A percentile compares a stretch with the other conserved stretches of the same genome.
Evolutionary conservation across 1,140 invertebrate genomes (phyloP).

Genomic region (Leptinotarsa undecemlineata): DNA sequence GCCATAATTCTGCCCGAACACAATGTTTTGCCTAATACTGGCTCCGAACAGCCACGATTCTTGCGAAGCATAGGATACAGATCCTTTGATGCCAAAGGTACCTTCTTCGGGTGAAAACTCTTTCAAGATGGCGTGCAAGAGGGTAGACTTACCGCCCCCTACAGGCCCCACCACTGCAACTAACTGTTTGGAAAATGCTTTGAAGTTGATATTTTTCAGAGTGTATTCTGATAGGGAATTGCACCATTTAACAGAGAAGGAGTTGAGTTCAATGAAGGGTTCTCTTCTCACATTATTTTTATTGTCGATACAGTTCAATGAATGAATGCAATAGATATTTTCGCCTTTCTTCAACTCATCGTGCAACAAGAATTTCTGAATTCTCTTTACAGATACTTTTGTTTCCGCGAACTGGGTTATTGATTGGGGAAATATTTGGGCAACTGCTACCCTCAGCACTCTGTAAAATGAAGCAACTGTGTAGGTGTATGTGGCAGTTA

Average conservation of each 20-base stretch:
- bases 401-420: constrained; percentile 64
- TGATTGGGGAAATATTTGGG: constrained; percentile 71
- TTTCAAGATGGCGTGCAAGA: constrained; percentile 55
- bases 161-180: constrained; percentile 79
- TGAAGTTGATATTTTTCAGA: constrained; percentile 14
- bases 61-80: constrained; percentile 72
- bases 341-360: constrained; percentile 55
- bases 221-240: background rate
- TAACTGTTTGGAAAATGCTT: constrained; percentile 50
- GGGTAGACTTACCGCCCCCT: constrained; percentile 71
- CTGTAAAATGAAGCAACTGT: constrained; percentile 73
- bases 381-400: constrained; percentile 67
- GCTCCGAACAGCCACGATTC: constrained; percentile 73
- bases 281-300: constrained; percentile 54
- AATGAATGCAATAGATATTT: constrained; percentile 24
- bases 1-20: constrained; percentile 70
- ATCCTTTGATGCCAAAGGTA: constrained; percentile 60
- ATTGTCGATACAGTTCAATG: constrained; percentile 61
- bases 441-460: constrained; percentile 70
- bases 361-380: constrained; percentile 62
- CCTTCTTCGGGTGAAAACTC: constrained; percentile 65
- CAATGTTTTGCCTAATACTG: constrained; percentile 70
- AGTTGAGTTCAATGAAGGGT: background rate
- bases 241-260: constrained; percentile 14
- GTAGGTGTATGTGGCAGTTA: constrained; percentile 77